Evolutionary conservation across 2,888 invertebrate genomes (phyloP), one percentile per base, ranked within the genome.

Genomic region (Ichneumoninae sp.): DNA sequence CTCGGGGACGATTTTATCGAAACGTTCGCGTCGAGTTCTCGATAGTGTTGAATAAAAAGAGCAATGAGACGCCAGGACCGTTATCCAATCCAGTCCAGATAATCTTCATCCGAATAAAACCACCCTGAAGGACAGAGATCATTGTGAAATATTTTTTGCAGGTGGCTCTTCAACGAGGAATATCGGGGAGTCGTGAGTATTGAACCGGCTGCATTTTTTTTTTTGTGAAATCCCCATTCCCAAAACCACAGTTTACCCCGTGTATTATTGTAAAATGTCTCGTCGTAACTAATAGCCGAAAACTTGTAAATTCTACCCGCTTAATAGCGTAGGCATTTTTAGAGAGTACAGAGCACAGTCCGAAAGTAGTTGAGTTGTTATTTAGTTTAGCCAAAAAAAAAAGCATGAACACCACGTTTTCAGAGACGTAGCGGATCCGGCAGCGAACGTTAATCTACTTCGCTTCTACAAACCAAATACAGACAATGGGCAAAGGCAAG

Each of bases 151-250:
- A 26, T 88, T 85, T 81, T 93, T 47, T 93, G 80, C 92, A 93
- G 93, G 91, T 90, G 89, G 89, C 78, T 90, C 91, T 40, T 84
- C 87, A 33, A 88, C 91, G 33, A 91, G 93, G 87, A 91, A 91
- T 76, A 91, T 93, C 47, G 93, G 92, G 81, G 93, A 93, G 89
- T 92, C 93, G 93, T 93, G 91, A 93, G 93, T 93, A 92, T 85
- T 84, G 73, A 84, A 68, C 47, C 50, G 63, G 30, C 71, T 33
- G 52, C 65, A 84, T 85, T 69, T 75, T 71, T 83, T 71, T 85
- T 68, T 71, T 83, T 71, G 68, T 77, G n/a, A 47, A 54, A 50
- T 8, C 44, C 65, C 54, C 66, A 13, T 7, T 73, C 47, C 40
- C 36, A 7, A 63, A 30, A 75, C 16, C 40, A 8, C 66, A 50